Base-by-base conservation (phyloP, 2,113 vertebrate species). In the Cololabis saira region DNA sequence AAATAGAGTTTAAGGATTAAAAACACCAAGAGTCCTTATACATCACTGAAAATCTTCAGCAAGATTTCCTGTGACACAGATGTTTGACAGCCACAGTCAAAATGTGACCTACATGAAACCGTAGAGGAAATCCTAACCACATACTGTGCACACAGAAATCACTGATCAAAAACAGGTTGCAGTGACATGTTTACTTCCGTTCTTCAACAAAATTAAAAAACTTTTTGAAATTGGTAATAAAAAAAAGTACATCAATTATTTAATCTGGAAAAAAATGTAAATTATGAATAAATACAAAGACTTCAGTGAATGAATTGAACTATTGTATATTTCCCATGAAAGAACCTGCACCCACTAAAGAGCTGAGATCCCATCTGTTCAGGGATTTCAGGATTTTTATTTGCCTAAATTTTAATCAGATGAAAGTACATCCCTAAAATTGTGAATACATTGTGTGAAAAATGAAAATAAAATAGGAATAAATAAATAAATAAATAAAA, bases 141-240 rank as follows among this genome's bases (percentile, higher is more conserved):
- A 59, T 6, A 41, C 22, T 12, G n/a, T 67, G 63, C 64, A 63
- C 41, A 5, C 40, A 78, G 51, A 73, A 66, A 72, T 67, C 70
- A 55, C 52, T 75, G 50, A 78, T 76, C 22, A 61, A 58, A 80
- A 83, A 78, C 68, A 83, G 65, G 45, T 70, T 73, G 59, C 68
- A 41, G 33, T 63, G 41, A 24, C 64, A 67, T 45, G 21, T 63
- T 60, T 52, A 68, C 55, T 42, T 72, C 61, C 37, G 71, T 37
- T 70, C 40, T 41, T n/a, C 5, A n/a, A n/a, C 6, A 5, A 2
- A 45, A n/a, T n/a, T n/a, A 48, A 48, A 76, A 57, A 19, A 43
- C 12, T 22, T 4, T 54, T 67, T 10, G 50, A 42, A 59, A 11
- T 16, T n/a, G 2, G 54, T 67, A 66, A 21, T 0, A 37, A 45